Evolutionary conservation across 2,113 vertebrate species (phyloP).

Genomic region (Craseonycteris thonglongyai): DNA sequence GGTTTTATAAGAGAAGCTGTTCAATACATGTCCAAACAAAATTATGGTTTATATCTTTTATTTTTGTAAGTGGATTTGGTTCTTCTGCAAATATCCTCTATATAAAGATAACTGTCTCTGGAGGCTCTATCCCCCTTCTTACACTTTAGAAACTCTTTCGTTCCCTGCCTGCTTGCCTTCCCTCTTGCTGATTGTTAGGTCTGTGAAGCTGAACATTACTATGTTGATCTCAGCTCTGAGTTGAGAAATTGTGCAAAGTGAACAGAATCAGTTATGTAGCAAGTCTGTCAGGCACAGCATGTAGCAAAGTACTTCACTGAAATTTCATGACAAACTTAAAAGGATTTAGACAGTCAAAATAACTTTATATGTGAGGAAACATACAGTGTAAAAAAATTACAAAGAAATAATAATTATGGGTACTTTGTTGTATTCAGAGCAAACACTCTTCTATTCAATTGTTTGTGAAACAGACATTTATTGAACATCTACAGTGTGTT

Average conservation of each 20-base stretch:
- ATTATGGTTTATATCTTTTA: background rate
- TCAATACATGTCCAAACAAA: background rate
- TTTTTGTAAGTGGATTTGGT: background rate
- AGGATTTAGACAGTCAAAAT: background rate
- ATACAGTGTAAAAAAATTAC: background rate
- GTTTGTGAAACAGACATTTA: background rate
- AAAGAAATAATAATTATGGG: background rate
- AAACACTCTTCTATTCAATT: background rate
- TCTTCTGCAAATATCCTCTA: background rate
- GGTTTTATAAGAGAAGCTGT: slow-evolving; percentile 40
- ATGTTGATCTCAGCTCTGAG: background rate
- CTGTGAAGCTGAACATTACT: background rate
- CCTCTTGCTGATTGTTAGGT: background rate
- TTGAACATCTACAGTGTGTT: background rate
- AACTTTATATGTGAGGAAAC: background rate
- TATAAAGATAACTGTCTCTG: background rate
- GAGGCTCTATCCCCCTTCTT: no score
- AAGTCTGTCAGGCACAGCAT: background rate
- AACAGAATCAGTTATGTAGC: background rate
- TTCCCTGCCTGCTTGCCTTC: background rate
- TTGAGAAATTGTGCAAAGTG: background rate
- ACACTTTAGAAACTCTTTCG: fast-evolving
- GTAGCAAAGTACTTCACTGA: background rate
- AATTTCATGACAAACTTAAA: background rate
- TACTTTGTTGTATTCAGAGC: background rate